These are phyloP conservation scores for Pseudomyrmex pallidus DNA, from an alignment of 1,140 invertebrate genomes.

Conservation along the genomic window DNA sequence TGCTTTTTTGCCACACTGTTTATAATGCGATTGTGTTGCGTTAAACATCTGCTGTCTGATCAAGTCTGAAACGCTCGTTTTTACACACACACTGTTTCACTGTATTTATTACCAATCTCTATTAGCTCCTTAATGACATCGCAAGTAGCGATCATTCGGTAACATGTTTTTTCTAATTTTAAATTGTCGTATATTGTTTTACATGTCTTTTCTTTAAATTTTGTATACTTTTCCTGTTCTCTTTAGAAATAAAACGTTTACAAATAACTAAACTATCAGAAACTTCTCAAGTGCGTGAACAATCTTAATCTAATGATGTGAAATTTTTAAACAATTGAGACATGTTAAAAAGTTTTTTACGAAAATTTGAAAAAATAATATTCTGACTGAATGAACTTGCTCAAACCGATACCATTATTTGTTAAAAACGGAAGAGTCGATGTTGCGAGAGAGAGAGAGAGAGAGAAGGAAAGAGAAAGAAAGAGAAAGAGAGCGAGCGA, in stretches of 20 bases:
- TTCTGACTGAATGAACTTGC: no score
- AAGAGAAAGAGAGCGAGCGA: no score
- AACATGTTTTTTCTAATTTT: not conserved
- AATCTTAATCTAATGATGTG: no score
- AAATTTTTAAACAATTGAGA: no score
- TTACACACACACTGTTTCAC: no score
- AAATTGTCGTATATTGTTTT: not conserved
- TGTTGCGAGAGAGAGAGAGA: not conserved
- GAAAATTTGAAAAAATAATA: no score
- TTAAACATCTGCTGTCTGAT: conserved; percentile 21
- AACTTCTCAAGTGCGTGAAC: no score
- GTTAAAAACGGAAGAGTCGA: not conserved
- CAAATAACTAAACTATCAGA: no score
- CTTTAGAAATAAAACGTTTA: no score
- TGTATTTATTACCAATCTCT: not conserved
- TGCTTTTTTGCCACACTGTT: conserved; percentile 26
- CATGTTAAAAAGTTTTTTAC: no score
- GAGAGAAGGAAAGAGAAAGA: no score
- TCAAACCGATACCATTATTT: not conserved
- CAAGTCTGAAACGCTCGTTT: not conserved
- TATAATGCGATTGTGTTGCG: conserved; percentile 34
- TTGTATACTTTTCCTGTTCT: not conserved
- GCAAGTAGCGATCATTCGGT: not conserved
- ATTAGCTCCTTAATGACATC: not conserved
- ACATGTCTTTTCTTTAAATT: not conserved